These are phyloP conservation scores for Otocyon megalotis DNA, from an alignment of 2,113 vertebrate species.

Conservation along the genomic window DNA sequence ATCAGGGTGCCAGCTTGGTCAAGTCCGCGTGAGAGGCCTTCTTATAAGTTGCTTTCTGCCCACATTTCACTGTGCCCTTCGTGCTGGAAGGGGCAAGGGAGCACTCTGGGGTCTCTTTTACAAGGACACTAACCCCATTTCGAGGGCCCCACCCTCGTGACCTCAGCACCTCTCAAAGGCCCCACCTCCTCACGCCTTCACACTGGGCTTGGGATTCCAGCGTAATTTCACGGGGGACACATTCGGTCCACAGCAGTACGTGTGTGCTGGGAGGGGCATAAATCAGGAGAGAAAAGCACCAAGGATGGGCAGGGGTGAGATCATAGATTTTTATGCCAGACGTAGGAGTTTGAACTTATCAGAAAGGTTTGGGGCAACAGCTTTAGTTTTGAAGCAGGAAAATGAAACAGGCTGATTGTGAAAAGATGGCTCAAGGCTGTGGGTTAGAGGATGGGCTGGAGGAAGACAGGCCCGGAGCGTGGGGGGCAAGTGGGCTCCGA, in stretches of 20 bases:
- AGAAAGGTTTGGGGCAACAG: not conserved
- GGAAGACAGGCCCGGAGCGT: not conserved
- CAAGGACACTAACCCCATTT: not conserved
- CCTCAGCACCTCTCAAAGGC: not conserved
- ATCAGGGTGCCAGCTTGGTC: not conserved
- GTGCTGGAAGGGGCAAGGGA: too few relatives aligned
- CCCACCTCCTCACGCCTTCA: not conserved
- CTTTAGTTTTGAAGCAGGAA: not conserved
- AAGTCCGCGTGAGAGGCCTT: not conserved
- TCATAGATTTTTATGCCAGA: too few relatives aligned
- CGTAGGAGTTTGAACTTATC: not conserved
- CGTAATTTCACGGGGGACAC: not conserved
- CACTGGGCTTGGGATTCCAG: not conserved
- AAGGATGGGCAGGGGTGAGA: too few relatives aligned
- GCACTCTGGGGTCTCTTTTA: not conserved
- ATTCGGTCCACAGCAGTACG: not conserved
- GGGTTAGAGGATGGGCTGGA: not conserved
- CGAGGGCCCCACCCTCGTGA: not conserved
- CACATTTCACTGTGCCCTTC: not conserved
- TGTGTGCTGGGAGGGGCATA: not conserved
- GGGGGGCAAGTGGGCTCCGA: rapidly evolving
- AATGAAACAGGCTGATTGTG: not conserved
- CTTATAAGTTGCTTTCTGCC: not conserved
- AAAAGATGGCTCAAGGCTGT: not conserved
- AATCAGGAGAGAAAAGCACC: not conserved